Evolutionary conservation across 1,140 invertebrate species (phyloP).

Genomic region (Drosophila ironensis): DNA sequence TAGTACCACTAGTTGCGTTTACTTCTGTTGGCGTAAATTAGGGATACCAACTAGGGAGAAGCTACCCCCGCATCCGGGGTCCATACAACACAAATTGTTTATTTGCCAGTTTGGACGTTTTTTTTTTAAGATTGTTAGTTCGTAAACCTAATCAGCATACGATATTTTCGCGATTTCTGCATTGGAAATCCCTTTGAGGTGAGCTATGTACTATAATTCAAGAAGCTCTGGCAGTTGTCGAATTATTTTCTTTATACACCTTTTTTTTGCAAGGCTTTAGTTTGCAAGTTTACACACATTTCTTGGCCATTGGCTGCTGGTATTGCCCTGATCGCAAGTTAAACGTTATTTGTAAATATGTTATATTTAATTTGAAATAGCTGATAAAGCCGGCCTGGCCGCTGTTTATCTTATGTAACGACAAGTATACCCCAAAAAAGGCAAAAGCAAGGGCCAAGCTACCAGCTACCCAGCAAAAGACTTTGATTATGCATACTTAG

Average conservation of each 20-base stretch:
- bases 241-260: constrained; percentile 1
- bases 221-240: no score
- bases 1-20: constrained; percentile 49
- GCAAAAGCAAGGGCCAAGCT: constrained; percentile 17
- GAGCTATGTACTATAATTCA: no score
- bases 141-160: no score
- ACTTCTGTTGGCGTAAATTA: constrained; percentile 48
- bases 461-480: constrained; percentile 39
- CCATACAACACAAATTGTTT: background rate
- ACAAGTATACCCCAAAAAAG: constrained; percentile 5
- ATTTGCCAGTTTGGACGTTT: background rate
- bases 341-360: constrained; percentile 61
- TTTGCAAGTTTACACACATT: constrained; percentile 10
- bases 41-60: constrained; percentile 18
- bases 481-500: constrained; percentile 52
- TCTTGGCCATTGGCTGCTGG: constrained; percentile 17
- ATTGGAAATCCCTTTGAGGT: no score
- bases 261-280: constrained; percentile 5
- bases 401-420: constrained; percentile 44
- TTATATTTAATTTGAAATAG: constrained; percentile 61
- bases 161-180: no score
- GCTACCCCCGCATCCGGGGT: constrained; percentile 7
- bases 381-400: constrained; percentile 65
- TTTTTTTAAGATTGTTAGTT: background rate
- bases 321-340: constrained; percentile 24